These are phyloP conservation scores for Ornithoptera alexandrae DNA, from an alignment of 2,888 invertebrate species.

Conservation along the genomic window DNA sequence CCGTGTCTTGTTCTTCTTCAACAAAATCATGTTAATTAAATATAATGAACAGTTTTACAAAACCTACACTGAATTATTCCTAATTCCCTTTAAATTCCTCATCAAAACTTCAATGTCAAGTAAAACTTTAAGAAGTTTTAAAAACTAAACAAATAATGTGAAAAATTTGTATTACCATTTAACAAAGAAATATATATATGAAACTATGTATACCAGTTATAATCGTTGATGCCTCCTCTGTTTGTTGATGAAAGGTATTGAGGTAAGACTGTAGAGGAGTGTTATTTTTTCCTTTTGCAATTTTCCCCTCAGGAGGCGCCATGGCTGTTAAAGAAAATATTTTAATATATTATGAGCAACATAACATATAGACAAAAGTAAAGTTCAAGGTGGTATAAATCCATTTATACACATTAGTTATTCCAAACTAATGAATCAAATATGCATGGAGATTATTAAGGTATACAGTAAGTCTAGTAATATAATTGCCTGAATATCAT, in stretches of 20 bases:
- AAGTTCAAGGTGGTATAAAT: background rate
- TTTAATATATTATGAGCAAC: background rate
- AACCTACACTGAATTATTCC: too few species aligned
- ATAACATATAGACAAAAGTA: too few species aligned
- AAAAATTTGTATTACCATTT: background rate
- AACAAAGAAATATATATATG: background rate
- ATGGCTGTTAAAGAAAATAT: conserved; percentile 37
- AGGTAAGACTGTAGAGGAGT: conserved; percentile 89
- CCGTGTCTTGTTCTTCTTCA: conserved; percentile 51
- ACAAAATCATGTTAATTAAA: background rate
- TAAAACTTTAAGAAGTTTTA: background rate
- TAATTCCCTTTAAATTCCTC: too few species aligned
- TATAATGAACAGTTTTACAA: too few species aligned
- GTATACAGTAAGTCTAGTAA: background rate
- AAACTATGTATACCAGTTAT: conserved; percentile 55
- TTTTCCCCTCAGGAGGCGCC: conserved; percentile 55
- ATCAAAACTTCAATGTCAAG: too few species aligned
- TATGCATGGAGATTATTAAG: background rate
- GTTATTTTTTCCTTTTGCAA: conserved; percentile 65
- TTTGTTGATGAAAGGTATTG: conserved; percentile 90
- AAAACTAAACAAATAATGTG: background rate
- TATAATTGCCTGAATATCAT: background rate
- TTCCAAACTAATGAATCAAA: background rate
- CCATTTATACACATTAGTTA: background rate
- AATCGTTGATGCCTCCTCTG: conserved; percentile 77